phyloP scores from a whole-genome alignment of 2,797 vertebrate genomes.

The Fistularia commersonii region DNA sequence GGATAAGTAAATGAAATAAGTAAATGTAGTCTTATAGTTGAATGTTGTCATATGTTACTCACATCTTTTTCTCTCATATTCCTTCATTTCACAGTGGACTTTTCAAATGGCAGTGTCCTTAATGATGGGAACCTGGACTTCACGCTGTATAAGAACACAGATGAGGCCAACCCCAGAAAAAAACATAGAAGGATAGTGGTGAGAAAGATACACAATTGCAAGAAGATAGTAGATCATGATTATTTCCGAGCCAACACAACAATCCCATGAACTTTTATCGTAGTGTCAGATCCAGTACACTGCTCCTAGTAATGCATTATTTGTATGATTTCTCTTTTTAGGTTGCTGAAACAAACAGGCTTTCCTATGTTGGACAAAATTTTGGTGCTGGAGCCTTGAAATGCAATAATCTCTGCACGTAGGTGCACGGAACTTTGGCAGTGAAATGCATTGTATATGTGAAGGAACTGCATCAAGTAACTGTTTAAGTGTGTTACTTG shows the following conservation, averaged over 20 bases:
- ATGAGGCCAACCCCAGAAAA: constrained; percentile 79
- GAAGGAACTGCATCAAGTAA: not conserved
- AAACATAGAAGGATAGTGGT: constrained; percentile 82
- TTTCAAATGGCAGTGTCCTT: constrained; percentile 84
- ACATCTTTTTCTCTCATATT: not conserved
- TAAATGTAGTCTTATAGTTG: too few relatives aligned
- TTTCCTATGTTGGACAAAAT: constrained; percentile 88
- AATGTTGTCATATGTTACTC: too few relatives aligned
- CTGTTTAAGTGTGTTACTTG: not conserved
- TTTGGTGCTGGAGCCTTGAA: constrained; percentile 75
- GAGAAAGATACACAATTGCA: constrained; percentile 31
- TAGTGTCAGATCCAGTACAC: too few relatives aligned
- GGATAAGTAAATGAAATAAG: too few relatives aligned
- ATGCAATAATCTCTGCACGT: constrained; percentile 90
- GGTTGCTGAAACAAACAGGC: constrained; percentile 86
- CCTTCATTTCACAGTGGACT: constrained; percentile 75
- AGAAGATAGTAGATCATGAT: not conserved
- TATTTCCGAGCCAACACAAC: too few relatives aligned
- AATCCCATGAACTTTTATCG: too few relatives aligned
- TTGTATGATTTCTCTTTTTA: constrained; percentile 35
- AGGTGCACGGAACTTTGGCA: constrained; percentile 14
- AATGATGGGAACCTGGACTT: constrained; percentile 75
- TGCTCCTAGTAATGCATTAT: not conserved
- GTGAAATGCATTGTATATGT: not conserved
- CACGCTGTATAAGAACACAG: constrained; percentile 72